Base-by-base conservation (phyloP, 2,113 vertebrate genomes). In the Speoplatyrhinus poulsoni region DNA sequence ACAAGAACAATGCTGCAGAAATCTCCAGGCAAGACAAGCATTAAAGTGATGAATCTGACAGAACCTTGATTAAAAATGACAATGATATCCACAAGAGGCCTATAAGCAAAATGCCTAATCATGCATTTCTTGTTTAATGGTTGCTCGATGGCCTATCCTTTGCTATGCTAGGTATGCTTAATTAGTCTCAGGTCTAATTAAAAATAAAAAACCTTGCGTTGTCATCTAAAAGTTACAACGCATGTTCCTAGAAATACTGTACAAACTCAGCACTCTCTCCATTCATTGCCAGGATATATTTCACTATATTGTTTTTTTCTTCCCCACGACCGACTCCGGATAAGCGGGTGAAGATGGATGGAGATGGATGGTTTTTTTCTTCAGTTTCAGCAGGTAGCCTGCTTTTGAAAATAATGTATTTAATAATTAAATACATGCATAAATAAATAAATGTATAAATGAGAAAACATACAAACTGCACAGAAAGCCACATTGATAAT, bases 181-280 rank as follows among this genome's bases (percentile, higher is more conserved):
- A 90, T 84, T 80, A 66, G 79, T 81, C 81, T 82, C 78, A 76
- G 71, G 72, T 82, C 75, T 80, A 65, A 85, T 82, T 83, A 82
- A 46, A 80, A 83, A 85, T 82, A 79, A 75, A 12, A 87, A 83
- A 86, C 64, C 57, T 26, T 64, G 69, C 48, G 50, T 76, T 76
- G 70, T 64, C 71, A 63, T 75, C 83, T 81, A 79, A 76, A 82
- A 59, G 70, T 62, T 62, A 55, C 62, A 62, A 12, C 16, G n/a
- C 32, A n/a, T 2, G 77, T 75, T 12, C 11, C 60, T n/a, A 5
- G 52, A 49, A 47, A 55, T 65, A 12, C 72, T 79, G 66, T 26
- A 26, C 26, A 26, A 26, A 26, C 26, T 26, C 26, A 69, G 56
- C 36, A 70, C 50, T 46, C 68, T 46, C 66, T 52, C 58, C 64